Base-by-base conservation (phyloP, 2,797 vertebrate genomes). In the Sebastes miniatus region DNA sequence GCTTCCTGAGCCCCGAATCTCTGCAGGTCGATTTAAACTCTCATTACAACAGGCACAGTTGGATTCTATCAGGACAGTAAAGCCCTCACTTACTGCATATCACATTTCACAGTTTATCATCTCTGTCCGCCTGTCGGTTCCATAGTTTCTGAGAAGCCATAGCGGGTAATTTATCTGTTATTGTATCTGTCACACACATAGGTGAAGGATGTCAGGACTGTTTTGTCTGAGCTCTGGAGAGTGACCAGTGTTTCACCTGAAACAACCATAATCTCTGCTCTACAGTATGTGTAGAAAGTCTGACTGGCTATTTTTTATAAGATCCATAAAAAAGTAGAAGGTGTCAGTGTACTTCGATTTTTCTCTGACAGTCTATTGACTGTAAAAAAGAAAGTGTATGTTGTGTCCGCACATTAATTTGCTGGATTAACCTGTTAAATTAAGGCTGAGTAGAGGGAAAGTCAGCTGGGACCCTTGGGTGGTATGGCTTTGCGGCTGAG, bases 171-270 rank as follows among this genome's bases (percentile, higher is more conserved):
- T 56, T 27, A 39, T 24, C 31, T 67, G 70, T 65, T 73, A 78
- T 84, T 71, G 73, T 61, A 75, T 81, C 68, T 72, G 71, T 83
- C 81, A 76, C 73, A 76, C 56, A 80, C n/a, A 64, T 25, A 64
- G 11, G 31, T 50, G 59, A 64, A 59, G 24, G 34, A 43, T 8
- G n/a, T 16, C 52, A 36, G 13, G 16, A 36, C 20, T 71, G 20
- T 13, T 50, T 64, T 69, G 72, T 68, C 32, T 75, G 75, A 57
- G 32, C 36, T 63, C 34, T 50, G 59, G 73, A 62, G 66, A 81
- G 22, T 64, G 39, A 81, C 83, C 32, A 70, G 29, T 69, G 43
- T 14, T 76, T 61, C n/a, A 77, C 52, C 56, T 75, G 58, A 83
- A 73, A 68, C 27, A 62, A 43, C 14, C 50, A 2, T 25, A 66